Conservation (phyloP, 2,888 invertebrate species). For the Hydriomena furcata region DNA sequence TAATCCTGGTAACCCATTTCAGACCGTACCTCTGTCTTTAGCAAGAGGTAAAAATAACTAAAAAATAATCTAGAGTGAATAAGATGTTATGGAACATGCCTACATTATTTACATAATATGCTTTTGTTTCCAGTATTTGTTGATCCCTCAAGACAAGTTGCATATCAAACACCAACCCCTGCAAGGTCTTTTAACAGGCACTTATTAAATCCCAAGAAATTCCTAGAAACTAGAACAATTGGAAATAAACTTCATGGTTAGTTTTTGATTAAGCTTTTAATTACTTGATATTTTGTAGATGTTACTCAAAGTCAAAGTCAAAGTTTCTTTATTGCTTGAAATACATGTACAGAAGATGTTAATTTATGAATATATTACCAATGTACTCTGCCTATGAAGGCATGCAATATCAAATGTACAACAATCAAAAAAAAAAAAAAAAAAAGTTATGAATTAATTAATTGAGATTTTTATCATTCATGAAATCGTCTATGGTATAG, state of each 20-base stretch:
- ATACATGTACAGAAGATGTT: no score
- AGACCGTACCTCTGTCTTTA: slow-evolving; percentile 39
- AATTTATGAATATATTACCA: no score
- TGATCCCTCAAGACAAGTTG: slow-evolving; percentile 73
- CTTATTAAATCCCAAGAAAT: slow-evolving; percentile 50
- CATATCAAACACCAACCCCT: slow-evolving; percentile 56
- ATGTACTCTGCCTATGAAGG: no score
- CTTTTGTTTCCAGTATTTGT: slow-evolving; percentile 56
- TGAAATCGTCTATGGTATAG: no score
- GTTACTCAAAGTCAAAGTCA: no score
- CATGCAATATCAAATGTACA: no score
- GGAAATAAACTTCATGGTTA: slow-evolving; percentile 52
- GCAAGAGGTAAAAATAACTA: slow-evolving; percentile 58
- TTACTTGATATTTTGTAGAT: no score
- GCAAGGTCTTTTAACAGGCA: slow-evolving; percentile 39
- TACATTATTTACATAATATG: no score
- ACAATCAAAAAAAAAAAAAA: no score
- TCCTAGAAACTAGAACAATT: slow-evolving; percentile 55
- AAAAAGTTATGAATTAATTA: no score
- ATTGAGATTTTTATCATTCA: no score
- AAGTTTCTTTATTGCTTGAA: no score
- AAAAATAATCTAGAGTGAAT: neutral
- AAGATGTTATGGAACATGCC: neutral
- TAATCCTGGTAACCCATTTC: slow-evolving; percentile 47
- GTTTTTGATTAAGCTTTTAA: slow-evolving; percentile 25